Conservation (phyloP, 2,797 vertebrate species). For the Aselliscus stoliczkanus region DNA sequence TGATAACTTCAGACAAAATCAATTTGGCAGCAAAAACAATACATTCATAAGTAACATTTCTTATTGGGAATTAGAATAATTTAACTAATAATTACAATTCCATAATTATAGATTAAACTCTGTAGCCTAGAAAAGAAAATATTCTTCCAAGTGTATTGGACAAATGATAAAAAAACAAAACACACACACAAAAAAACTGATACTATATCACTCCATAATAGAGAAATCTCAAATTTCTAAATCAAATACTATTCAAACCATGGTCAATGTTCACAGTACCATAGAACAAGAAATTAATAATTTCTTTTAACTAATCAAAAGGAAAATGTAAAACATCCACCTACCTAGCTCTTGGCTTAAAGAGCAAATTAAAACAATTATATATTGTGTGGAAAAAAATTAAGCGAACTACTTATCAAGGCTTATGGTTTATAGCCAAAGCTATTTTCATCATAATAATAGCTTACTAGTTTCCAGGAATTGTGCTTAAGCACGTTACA, state of each 20-base stretch:
- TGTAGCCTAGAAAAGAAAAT: neutral
- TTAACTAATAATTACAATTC: neutral
- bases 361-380: constrained; percentile 47
- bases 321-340: neutral
- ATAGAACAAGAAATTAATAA: constrained; percentile 46
- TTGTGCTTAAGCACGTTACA: neutral
- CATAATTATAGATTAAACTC: neutral
- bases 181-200: neutral
- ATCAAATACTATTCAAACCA: constrained; percentile 13
- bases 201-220: neutral
- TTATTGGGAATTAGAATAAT: neutral
- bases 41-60: neutral
- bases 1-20: constrained; percentile 6
- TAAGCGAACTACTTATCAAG: constrained; percentile 25
- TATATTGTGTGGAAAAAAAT: neutral
- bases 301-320: constrained; percentile 41
- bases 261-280: neutral
- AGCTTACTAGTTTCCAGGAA: neutral
- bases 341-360: neutral
- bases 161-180: neutral
- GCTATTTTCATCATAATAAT: constrained; percentile 30
- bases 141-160: neutral
- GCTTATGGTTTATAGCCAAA: neutral
- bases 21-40: neutral
- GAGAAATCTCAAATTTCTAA: constrained; percentile 37